phyloP scores from a whole-genome alignment of 2,113 vertebrate genomes.

The Muntiacus muntjak region DNA sequence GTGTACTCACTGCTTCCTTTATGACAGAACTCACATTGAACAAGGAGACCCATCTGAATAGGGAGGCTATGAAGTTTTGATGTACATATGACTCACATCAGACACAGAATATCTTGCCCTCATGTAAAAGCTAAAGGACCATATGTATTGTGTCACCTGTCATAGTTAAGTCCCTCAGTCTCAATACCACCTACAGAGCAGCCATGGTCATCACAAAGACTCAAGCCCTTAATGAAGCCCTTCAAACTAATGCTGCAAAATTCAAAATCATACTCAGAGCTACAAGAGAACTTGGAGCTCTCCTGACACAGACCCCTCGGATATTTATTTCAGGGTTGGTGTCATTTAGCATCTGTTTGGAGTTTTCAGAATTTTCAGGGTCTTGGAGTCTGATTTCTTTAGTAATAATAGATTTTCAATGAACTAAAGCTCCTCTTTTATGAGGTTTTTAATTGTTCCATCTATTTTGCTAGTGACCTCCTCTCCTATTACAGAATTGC shows the following conservation, averaged over 20 bases:
- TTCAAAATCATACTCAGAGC: not conserved
- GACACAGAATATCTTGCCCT: not conserved
- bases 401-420: conserved; percentile 28
- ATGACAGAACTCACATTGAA: not conserved
- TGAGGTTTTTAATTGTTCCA: not conserved
- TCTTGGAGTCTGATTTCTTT: conserved; percentile 10
- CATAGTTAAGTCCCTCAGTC: not conserved
- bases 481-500: not conserved
- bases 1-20: not conserved
- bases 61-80: not conserved
- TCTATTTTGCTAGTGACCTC: not conserved
- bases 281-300: not conserved
- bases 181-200: conserved; percentile 15
- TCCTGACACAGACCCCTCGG: not conserved
- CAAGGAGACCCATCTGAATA: conserved; percentile 11
- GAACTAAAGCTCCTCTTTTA: not conserved
- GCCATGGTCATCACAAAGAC: not conserved
- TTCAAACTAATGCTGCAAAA: conserved; percentile 8
- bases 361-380: conserved; percentile 34
- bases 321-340: not conserved
- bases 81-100: not conserved
- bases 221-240: not conserved
- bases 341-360: not conserved
- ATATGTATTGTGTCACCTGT: not conserved
- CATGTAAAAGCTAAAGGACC: conserved; percentile 10